Evolutionary conservation across 1,140 invertebrate species (phyloP), one percentile per base, ranked within the genome.

Genomic region (Lucilia cuprina): DNA sequence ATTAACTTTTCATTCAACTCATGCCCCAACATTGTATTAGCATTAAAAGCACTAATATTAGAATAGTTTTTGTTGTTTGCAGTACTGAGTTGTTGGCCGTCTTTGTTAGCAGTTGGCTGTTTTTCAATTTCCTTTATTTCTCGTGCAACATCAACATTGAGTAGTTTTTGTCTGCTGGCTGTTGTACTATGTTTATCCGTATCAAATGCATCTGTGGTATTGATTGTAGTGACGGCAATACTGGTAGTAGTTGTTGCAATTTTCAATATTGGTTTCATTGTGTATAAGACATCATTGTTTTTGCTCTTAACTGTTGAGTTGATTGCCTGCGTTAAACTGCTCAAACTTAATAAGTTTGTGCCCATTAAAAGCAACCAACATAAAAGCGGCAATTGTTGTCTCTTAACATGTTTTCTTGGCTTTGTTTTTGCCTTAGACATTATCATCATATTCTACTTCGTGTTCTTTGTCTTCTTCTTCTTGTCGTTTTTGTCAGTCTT

Each of bases 301-400:
- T 77, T 80, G 77, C 19, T 77, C 25, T 41, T 41, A 41, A 41
- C 75, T 80, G 77, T 80, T 80, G 77, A 80, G 77, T 80, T 80
- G 77, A 80, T 49, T 49, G 77, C 77, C n/a, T 49, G 77, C n/a
- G 75, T n/a, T 47, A 35, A 80, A 13, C n/a, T 49, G 19, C 77
- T 25, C 47, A 47, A 80, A 80, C 41, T 80, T 49, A 80, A 80
- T 50, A 80, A 80, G 77, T 49, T 49, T 80, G 41, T 50, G n/a
- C 41, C 77, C 21, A 80, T 50, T n/a, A 80, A 50, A 50, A 80
- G 77, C n/a, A 47, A 80, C n/a, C 41, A 49, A 41, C 41, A 80
- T 80, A 80, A 80, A 49, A 21, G 65, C n/a, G 77, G 47, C 50
- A 80, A 80, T 80, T 80, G 77, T 49, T 80, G 77, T 49, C 19